Evolutionary conservation across 2,113 vertebrate species (phyloP), one percentile per base, ranked within the genome.

Genomic region (Oreotrochilus melanogaster): DNA sequence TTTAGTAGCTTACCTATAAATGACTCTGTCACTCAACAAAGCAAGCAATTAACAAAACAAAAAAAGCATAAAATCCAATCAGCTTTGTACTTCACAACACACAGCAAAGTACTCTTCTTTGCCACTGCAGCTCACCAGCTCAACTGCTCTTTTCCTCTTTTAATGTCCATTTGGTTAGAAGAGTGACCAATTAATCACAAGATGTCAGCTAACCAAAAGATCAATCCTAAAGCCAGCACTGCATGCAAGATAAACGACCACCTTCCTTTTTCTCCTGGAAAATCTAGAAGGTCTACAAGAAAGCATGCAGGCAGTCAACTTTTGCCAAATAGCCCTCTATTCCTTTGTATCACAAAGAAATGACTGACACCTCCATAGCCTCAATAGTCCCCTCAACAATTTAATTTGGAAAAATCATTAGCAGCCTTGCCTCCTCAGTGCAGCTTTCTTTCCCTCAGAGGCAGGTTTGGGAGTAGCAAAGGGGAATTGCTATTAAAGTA

Each of bases 351-450:
- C 62, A 43, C 33, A 28, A 62, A 48, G 10, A 3, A 76, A 43
- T 3, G 11, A 70, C 28, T 25, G 33, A 78, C 60, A 58, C 37
- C 15, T 16, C n/a, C 0, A 0, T 25, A 74, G 37, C 18, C 23
- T 4, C 47, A 19, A 18, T 0, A 71, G 28, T 5, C 19, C 17
- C 33, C 37, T 78, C 31, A 47, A 37, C 3, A 24, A 37, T 33
- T 73, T 31, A 10, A 51, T 51, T 6, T 86, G 42, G 47, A 80
- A 66, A 83, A 37, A 33, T 28, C 58, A 35, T 27, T 3, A 72
- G 14, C 9, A 4, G 18, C 31, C 61, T 54, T 23, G 33, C 24
- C 33, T 2, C 31, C 28, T 30, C 70, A 42, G 16, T 2, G 0
- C n/a, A 81, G 58, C 27, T 56, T 18, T 69, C 42, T 33, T 48